Conservation (phyloP, 2,797 vertebrate genomes). For the Chiroxiphia lanceolata region DNA sequence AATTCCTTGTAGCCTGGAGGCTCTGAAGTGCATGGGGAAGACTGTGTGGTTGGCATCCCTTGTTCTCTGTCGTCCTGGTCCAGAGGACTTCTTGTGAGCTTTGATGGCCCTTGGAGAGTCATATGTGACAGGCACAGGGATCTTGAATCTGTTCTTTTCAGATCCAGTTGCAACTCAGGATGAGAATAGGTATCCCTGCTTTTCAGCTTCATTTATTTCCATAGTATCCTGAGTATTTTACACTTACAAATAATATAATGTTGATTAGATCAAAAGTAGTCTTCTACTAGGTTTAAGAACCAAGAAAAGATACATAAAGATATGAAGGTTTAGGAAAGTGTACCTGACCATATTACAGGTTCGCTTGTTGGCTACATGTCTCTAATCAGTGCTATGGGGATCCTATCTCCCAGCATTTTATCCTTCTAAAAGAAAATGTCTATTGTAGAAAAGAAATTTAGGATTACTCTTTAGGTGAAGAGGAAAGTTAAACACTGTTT, state of each 20-base stretch:
- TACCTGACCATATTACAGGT: neutral
- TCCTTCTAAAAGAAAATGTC: neutral
- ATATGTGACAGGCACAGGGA: neutral
- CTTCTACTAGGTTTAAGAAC: neutral
- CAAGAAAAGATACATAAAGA: neutral
- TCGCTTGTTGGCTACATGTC: neutral
- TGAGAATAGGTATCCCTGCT: neutral
- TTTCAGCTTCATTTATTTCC: neutral
- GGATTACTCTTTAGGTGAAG: neutral
- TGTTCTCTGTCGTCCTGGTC: neutral
- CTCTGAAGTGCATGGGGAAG: neutral
- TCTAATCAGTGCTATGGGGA: neutral
- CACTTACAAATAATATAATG: neutral
- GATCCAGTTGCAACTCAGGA: neutral
- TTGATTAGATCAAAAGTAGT: neutral
- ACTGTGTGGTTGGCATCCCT: fast-evolving
- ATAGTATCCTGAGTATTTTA: neutral
- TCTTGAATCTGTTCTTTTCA: neutral
- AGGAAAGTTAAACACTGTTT: neutral
- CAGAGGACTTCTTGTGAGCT: neutral
- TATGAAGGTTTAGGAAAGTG: neutral
- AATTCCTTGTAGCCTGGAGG: neutral
- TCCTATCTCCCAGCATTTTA: neutral
- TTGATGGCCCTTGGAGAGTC: neutral
- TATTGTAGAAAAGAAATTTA: neutral